A percentile compares a stretch with the other conserved stretches of the same genome.
Evolutionary conservation across 1,140 invertebrate species (phyloP).

Genomic region (Papilio glaucus): DNA sequence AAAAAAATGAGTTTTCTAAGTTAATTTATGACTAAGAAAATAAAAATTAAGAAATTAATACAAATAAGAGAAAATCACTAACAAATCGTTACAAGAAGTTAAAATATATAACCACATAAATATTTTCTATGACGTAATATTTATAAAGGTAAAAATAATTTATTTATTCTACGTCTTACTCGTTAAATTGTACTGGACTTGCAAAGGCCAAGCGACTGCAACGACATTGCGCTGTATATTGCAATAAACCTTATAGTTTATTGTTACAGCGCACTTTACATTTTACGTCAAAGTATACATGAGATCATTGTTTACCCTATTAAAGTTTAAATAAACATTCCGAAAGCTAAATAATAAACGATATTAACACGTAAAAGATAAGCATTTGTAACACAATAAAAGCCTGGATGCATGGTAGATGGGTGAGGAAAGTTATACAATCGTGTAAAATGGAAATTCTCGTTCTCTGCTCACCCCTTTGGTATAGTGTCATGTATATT

Average conservation of each 20-base stretch:
- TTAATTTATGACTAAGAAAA: too few relatives aligned
- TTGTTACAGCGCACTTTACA: slow-evolving; percentile 56
- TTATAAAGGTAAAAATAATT: neutral
- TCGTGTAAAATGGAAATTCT: neutral
- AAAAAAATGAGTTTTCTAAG: too few relatives aligned
- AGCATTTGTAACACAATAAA: too few relatives aligned
- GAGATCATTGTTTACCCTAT: slow-evolving; percentile 12
- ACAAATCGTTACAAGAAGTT: too few relatives aligned
- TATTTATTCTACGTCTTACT: neutral
- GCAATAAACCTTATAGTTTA: slow-evolving; percentile 66
- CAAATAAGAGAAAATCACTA: too few relatives aligned
- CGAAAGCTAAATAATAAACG: neutral
- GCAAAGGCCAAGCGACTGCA: slow-evolving; percentile 19
- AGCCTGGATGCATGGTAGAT: too few relatives aligned
- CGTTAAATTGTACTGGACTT: slow-evolving; percentile 21
- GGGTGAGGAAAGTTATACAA: neutral
- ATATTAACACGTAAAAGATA: neutral
- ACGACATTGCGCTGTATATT: slow-evolving; percentile 39
- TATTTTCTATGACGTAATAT: neutral
- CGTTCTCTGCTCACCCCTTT: neutral
- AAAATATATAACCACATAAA: neutral
- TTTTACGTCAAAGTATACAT: slow-evolving; percentile 48
- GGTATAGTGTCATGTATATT: neutral
- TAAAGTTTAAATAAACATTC: slow-evolving; percentile 11
- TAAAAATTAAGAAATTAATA: too few relatives aligned